Base-by-base conservation (phyloP, 2,113 vertebrate species). In the Odocoileus hemionus region DNA sequence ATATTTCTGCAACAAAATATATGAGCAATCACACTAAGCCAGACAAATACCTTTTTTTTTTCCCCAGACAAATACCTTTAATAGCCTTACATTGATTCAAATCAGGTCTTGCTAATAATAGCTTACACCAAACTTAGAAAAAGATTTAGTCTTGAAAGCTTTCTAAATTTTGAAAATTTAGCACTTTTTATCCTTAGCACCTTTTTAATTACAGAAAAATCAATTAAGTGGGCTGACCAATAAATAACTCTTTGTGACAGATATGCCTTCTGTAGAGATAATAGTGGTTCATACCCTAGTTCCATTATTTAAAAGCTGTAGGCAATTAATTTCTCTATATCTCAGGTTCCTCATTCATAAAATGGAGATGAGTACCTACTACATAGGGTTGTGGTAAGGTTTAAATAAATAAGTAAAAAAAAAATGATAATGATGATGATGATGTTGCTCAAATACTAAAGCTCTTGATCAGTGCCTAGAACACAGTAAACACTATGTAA, bases 161-260 rank as follows among this genome's bases (percentile, higher is more conserved):
- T 95, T 89, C 76, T 93, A 19, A 95, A 94, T 74, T 91, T 83
- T 94, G 36, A 67, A 86, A 89, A 43, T 43, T 43, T 43, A 43
- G 70, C 39, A 76, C 52, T 86, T 94, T 91, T 93, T 96, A 87
- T n/a, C 36, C 25, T 85, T 47, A 83, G 47, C 14, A 91, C 1
- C 45, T 92, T 94, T 83, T 96, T 43, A 89, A 91, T 84, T 92
- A 82, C n/a, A 28, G 55, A 86, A 86, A 79, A 90, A 91, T 47
- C 36, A 82, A 92, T 70, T 86, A 93, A 96, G 83, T 67, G 36
- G 28, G 70, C 23, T 91, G 15, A 25, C 60, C 76, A 91, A 87
- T 87, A 94, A 97, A 85, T 64, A 67, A 2, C n/a, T 52, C n/a
- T 96, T 58, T 55, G 36, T 89, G 87, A 91, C 25, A 91, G 25